Evolutionary conservation across 2,888 invertebrate species (phyloP), one percentile per base, ranked within the genome.

Genomic region (Carcina quercana): DNA sequence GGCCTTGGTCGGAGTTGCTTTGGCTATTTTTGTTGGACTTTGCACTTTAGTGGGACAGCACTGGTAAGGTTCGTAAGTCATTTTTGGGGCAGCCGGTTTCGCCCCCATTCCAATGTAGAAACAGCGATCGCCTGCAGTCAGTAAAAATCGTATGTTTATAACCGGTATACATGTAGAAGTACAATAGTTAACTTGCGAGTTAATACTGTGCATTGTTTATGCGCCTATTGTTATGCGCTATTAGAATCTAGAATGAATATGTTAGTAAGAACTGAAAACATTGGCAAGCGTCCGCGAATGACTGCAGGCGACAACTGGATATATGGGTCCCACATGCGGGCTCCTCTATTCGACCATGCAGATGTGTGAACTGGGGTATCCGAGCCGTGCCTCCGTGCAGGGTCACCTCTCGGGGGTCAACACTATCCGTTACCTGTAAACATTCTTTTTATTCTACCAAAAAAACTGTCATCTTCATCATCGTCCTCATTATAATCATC

Each of bases 91-190:
- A 69, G 88, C 88, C 80, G 86, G 88, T 87, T 91, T 91, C 86
- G 92, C 92, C 86, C 93, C 94, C 90, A 95, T 90, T 88, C 94
- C 95, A 88, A 95, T 93, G 93, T 93, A 93, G 93, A 95, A 94
- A 91, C 95, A 95, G 90, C 94, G 94, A 91, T 94, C 94, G 92
- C 94, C 95, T 95, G 93, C 92, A 90, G 89, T 89, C 91, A 91
- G 91, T 91, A 93, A 92, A 93, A 92, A 92, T 89, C 88, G 89
- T 50, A 71, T 62, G 61, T 61, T 55, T 62, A 63, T 56, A 53
- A 63, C 49, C 24, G 24, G 11, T 11, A 24, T 10, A 24, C 24
- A 24, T 4, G 24, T 11, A 11, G 12, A 24, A 11, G 6, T 11
- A 68, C 67, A 54, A 66, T 59, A 71, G 71, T 73, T 74, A 76